Evolutionary conservation across 2,797 vertebrate species (phyloP), one percentile per base, ranked within the genome.

Genomic region (Syngnathus acus): DNA sequence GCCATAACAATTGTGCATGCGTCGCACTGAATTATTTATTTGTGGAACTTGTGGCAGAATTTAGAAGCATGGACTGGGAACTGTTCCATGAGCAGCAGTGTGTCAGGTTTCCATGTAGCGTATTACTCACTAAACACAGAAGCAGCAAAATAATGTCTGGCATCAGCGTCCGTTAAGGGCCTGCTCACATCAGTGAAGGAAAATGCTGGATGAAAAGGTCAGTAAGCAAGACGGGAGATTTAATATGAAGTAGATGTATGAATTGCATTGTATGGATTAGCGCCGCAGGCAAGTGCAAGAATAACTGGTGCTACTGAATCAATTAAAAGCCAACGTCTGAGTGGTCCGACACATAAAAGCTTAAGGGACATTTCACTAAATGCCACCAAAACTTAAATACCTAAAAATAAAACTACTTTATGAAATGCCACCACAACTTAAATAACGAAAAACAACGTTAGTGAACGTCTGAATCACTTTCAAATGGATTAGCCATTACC

Each of bases 201-300:
- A 82, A 84, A 81, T 75, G 76, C 78, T 79, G 65, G 79, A 89
- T 86, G 86, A 90, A 91, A 92, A 91, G 87, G 89, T 92, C 88
- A 91, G 87, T 86, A 87, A 89, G 86, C 85, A 86, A 77, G 79
- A 83, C 53, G 4, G 74, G 79, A 82, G 88, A 89, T 81, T 86
- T 90, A 87, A 90, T 88, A 89, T 87, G 82, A 87, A 89, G 84
- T 83, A 85, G 85, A 89, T 83, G 83, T 83, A 87, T 82, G 87
- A 90, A 88, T 89, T 86, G 84, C 76, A 82, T 87, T 85, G 74
- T 84, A 88, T 84, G 77, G 86, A 88, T 90, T 89, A 89, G 77
- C 69, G 84, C 88, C 85, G 66, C 73, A 71, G 84, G 89, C 88
- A 84, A 82, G 81, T 79, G 82, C 78, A 72, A 69, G 77, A 77